Evolutionary conservation across 2,797 vertebrate species (phyloP).

Genomic region (Poecilia gillii): DNA sequence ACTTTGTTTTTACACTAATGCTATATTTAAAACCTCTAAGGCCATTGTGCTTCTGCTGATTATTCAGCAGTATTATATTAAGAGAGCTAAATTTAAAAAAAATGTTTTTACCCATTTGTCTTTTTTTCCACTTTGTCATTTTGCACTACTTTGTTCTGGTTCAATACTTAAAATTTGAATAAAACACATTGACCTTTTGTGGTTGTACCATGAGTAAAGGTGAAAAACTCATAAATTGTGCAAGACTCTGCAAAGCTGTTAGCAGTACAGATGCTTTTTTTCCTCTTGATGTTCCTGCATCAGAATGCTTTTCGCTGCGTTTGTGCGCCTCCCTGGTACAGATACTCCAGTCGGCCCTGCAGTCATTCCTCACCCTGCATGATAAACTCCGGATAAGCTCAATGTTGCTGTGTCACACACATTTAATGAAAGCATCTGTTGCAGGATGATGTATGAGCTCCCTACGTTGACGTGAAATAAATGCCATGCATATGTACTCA

Average conservation of each 20-base stretch:
- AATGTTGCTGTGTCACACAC: slow-evolving; percentile 54
- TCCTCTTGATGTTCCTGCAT: slow-evolving; percentile 12
- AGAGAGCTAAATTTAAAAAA: no score
- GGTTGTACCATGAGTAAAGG: neutral
- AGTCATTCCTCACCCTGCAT: slow-evolving; percentile 53
- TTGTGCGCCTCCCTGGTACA: slow-evolving; percentile 28
- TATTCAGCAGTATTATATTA: no score
- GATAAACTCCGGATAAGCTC: slow-evolving; percentile 55
- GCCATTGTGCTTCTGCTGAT: neutral
- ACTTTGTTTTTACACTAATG: neutral
- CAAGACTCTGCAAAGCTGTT: neutral
- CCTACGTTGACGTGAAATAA: slow-evolving; percentile 59
- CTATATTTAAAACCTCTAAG: neutral
- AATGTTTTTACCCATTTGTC: neutral
- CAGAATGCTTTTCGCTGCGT: slow-evolving; percentile 3
- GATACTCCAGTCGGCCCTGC: slow-evolving; percentile 45
- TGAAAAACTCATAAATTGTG: neutral
- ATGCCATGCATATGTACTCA: slow-evolving; percentile 64
- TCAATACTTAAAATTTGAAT: neutral
- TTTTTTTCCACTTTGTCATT: neutral
- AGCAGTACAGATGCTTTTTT: neutral
- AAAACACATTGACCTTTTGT: neutral
- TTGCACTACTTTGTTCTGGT: neutral
- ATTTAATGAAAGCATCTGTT: slow-evolving; percentile 56
- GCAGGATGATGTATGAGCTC: slow-evolving; percentile 64